Conservation (phyloP, 2,113 vertebrate genomes). For the Megaleporinus macrocephalus region DNA sequence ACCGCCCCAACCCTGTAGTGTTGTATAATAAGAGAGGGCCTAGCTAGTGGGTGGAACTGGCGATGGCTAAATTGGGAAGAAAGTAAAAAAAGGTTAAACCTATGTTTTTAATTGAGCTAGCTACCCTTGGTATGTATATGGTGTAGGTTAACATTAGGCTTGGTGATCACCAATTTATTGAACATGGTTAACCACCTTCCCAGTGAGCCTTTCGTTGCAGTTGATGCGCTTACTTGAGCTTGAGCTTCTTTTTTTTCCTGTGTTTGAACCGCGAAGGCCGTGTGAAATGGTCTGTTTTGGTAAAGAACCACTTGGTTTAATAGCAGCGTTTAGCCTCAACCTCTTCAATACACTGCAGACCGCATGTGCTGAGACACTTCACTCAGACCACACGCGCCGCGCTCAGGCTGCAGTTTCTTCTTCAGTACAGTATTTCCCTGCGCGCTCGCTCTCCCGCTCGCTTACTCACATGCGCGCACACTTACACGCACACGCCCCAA, state of each 20-base stretch:
- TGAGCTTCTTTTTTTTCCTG: not conserved
- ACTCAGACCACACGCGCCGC: constrained; percentile 37
- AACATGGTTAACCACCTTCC: no score
- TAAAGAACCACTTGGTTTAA: not conserved
- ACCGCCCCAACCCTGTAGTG: no score
- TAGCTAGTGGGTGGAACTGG: no score
- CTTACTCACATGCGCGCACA: not conserved
- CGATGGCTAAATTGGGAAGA: no score
- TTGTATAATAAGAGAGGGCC: no score
- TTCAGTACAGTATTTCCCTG: constrained; percentile 28
- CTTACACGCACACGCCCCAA: constrained; percentile 57
- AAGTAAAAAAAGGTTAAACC: no score
- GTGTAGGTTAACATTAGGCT: no score
- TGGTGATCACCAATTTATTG: no score
- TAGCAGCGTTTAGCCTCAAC: constrained; percentile 26
- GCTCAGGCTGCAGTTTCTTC: not conserved
- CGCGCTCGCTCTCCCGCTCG: not conserved
- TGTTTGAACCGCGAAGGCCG: not conserved
- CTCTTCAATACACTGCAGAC: constrained; percentile 2
- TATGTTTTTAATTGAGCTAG: no score
- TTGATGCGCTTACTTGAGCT: not conserved
- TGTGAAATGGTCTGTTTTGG: not conserved
- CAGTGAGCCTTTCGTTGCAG: not conserved
- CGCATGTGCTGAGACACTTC: constrained; percentile 17
- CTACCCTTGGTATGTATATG: no score